These are phyloP conservation scores for Tangara arthus DNA, from an alignment of 2,797 vertebrate genomes.

Conservation along the genomic window DNA sequence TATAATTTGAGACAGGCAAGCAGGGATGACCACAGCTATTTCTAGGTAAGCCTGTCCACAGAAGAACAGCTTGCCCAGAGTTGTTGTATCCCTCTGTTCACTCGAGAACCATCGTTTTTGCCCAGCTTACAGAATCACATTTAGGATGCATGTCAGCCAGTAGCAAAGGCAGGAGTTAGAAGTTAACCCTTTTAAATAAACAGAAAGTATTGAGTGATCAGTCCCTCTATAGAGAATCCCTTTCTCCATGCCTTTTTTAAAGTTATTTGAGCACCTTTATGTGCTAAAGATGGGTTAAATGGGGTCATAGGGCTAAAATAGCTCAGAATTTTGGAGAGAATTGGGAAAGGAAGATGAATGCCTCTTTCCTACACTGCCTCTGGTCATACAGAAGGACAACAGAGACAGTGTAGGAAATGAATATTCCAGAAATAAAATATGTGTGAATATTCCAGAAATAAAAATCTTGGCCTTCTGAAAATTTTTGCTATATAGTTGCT, in stretches of 20 bases:
- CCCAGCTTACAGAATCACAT: neutral
- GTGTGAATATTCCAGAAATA: neutral
- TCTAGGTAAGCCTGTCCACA: neutral
- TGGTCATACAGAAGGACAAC: neutral
- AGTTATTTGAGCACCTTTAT: neutral
- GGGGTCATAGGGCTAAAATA: neutral
- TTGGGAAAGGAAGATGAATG: neutral
- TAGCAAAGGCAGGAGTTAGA: neutral
- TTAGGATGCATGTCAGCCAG: neutral
- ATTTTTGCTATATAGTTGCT: neutral
- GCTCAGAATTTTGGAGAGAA: neutral
- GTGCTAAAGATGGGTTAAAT: neutral
- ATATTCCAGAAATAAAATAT: neutral
- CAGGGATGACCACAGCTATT: neutral
- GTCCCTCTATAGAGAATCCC: neutral
- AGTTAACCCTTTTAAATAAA: neutral
- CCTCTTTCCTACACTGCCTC: neutral
- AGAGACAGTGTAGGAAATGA: no score
- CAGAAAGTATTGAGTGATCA: neutral
- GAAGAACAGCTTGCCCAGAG: neutral
- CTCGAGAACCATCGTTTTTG: neutral
- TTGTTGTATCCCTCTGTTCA: neutral
- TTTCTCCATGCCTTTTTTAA: neutral
- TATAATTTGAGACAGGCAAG: neutral
- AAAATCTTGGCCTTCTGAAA: neutral